Conservation (phyloP, 1,140 invertebrate genomes). For the Drosophila quadrilineata region DNA sequence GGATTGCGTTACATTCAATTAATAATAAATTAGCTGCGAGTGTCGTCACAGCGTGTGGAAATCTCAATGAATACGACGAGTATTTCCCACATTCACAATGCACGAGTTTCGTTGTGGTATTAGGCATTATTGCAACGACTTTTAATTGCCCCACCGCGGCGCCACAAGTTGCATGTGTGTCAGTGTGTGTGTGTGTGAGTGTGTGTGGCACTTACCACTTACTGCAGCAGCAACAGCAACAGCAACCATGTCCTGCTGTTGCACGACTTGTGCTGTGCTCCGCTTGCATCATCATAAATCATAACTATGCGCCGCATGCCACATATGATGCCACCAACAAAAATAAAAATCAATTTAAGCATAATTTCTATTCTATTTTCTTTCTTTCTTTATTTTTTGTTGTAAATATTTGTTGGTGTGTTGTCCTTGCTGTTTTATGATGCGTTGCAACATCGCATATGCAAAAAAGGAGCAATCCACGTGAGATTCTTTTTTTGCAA, state of each 20-base stretch:
- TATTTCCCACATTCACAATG: slow-evolving; percentile 56
- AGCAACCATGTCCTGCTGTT: slow-evolving; percentile 47
- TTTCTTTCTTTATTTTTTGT: too few relatives aligned
- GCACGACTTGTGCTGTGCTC: slow-evolving; percentile 41
- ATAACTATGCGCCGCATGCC: slow-evolving; percentile 64
- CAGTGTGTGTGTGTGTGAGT: too few relatives aligned
- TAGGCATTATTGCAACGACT: slow-evolving; percentile 33
- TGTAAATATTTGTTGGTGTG: slow-evolving; percentile 38
- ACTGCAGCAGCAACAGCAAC: background rate
- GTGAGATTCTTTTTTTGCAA: slow-evolving; percentile 24
- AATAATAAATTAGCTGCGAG: slow-evolving; percentile 75
- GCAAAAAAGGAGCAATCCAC: slow-evolving; percentile 59
- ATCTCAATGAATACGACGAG: slow-evolving; percentile 75
- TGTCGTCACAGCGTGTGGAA: slow-evolving; percentile 45
- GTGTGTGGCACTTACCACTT: slow-evolving; percentile 15
- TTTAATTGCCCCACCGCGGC: slow-evolving; percentile 55
- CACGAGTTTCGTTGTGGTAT: slow-evolving; percentile 39
- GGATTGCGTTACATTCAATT: slow-evolving; percentile 55
- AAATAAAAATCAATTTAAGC: slow-evolving; percentile 34
- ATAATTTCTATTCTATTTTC: too few relatives aligned
- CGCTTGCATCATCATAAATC: slow-evolving; percentile 70
- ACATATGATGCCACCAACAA: slow-evolving; percentile 28
- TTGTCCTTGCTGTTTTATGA: slow-evolving; percentile 68
- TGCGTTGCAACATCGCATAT: slow-evolving; percentile 48
- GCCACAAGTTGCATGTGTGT: too few relatives aligned